phyloP scores from a whole-genome alignment of 2,113 vertebrate species.

The Todiramphus chloris region DNA sequence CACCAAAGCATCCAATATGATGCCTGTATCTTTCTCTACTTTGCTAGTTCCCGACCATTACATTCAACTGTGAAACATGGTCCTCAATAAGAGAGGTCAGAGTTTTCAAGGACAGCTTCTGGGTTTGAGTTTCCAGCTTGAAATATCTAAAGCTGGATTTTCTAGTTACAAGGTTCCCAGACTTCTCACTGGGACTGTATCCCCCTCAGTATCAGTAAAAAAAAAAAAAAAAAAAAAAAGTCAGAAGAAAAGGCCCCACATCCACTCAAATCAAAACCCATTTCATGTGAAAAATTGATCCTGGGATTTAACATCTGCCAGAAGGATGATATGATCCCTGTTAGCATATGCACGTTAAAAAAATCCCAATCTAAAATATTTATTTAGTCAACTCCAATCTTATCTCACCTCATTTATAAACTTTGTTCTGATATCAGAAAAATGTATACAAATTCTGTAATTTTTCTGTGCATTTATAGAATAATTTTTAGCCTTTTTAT shows the following conservation, averaged over 20 bases:
- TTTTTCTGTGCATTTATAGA: neutral
- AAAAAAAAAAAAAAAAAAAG: neutral
- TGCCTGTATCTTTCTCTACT: neutral
- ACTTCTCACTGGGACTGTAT: neutral
- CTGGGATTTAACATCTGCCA: neutral
- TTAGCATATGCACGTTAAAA: neutral
- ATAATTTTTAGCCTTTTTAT: neutral
- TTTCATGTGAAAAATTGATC: neutral
- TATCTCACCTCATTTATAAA: neutral
- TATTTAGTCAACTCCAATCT: neutral
- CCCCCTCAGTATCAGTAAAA: neutral
- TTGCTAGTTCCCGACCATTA: neutral
- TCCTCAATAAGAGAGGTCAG: neutral
- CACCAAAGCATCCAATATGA: neutral
- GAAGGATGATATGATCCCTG: neutral
- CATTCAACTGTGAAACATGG: neutral
- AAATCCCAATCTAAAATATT: fast-evolving
- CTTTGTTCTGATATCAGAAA: neutral
- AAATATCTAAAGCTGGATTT: neutral
- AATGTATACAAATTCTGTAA: neutral
- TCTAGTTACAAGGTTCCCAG: neutral
- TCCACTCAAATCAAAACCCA: neutral
- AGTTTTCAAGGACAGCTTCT: neutral
- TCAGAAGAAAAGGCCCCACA: neutral
- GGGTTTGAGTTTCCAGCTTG: neutral